Conservation (phyloP, 2,797 vertebrate genomes). For the Euphonia xanthogaster region DNA sequence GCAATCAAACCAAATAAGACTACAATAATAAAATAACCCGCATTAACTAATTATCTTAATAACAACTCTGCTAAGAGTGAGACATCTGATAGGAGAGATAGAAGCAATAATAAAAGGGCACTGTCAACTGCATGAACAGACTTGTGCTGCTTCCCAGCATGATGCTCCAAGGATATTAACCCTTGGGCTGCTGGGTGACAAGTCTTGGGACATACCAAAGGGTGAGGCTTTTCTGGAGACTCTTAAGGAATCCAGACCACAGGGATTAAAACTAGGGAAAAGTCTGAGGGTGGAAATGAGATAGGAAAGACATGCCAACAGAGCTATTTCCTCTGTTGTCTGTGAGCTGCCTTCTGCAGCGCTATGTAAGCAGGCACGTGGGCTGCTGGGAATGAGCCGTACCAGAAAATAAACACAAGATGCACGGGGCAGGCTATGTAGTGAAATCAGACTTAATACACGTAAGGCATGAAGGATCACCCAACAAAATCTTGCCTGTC, state of each 20-base stretch:
- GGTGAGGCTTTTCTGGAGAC: background rate
- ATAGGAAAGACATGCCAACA: background rate
- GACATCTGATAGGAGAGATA: slow-evolving; percentile 56
- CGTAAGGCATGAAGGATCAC: background rate
- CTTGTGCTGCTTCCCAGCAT: background rate
- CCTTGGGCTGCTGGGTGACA: background rate
- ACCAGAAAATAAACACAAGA: slow-evolving; percentile 11
- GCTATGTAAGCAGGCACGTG: accelerated
- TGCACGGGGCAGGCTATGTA: background rate
- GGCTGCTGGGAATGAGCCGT: background rate
- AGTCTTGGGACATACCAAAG: background rate
- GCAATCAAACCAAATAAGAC: slow-evolving; percentile 51
- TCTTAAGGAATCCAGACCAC: background rate
- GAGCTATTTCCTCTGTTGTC: background rate
- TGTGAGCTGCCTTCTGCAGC: background rate
- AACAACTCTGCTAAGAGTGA: slow-evolving; percentile 56
- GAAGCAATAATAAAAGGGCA: slow-evolving; percentile 31
- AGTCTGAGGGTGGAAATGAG: background rate
- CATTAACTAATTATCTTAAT: slow-evolving; percentile 72
- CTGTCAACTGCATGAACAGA: background rate
- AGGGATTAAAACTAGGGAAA: background rate
- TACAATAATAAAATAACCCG: slow-evolving; percentile 57
- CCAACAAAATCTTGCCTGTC: background rate
- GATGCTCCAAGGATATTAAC: slow-evolving; percentile 11
- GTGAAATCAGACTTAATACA: background rate